Evolutionary conservation across 92 coral and sea anemone species (phyloP), one percentile per base, ranked within the genome.

Genomic region (Porites rus): DNA sequence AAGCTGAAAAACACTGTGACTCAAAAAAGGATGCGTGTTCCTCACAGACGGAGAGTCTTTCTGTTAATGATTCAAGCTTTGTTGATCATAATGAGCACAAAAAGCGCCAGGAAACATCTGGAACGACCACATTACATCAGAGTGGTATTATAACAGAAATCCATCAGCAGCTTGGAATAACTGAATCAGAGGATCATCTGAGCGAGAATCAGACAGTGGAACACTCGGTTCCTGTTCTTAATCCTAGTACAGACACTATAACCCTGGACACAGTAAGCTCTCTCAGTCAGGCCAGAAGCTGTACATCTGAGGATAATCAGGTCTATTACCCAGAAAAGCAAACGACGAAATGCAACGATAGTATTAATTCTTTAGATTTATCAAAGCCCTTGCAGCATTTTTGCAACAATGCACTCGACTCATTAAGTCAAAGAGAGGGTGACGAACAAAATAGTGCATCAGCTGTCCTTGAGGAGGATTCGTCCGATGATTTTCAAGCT

Each of bases 401-500:
- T 7, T 38, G 8, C 50, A 51, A 67, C 16, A 14, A 6, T 1
- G 0, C 65, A 14, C 22, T 22, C 25, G 25, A 38, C 60, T 56
- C 14, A 79, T 9, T 11, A 6, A 51, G 20, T 51, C 11, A 46
- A 14, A 46, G 11, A 17, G 77, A 58, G 5, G 50, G 3, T 51
- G 64, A 25, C 16, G 46, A 18, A 18, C 12, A 7, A 14, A 31
- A 19, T 63, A 10, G 70, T 28, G 7, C 46, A 38, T 38, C 46
- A 38, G 46, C 46, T 38, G 11, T 13, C 6, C 18, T 31, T 28
- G 69, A 76, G 13, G 88, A 67, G 7, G 76, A 75, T 76, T 85
- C 88, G 0, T 52, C 83, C 9, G 88, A 85, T 66, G 88, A 76
- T 43, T 85, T 85, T 70, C 75, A 66, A 31, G 69, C 5, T 66